Percentiles rank a stretch among this genome's conserved stretches.
Evolutionary conservation across 2,797 vertebrate genomes (phyloP).

Genomic region (Manis pentadactyla): DNA sequence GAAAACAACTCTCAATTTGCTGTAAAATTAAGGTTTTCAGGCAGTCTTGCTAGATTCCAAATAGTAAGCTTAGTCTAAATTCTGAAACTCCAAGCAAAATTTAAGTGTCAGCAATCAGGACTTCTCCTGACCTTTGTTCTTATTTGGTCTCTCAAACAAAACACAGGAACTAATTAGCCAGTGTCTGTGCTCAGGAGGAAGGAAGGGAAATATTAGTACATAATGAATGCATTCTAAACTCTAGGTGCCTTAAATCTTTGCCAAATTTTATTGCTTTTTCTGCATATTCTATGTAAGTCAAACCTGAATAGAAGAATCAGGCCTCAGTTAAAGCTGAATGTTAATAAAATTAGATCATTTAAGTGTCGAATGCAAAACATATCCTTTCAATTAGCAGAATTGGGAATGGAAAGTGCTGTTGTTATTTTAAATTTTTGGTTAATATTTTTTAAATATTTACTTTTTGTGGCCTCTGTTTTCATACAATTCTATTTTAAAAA

Average conservation of each 20-base stretch:
- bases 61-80: background rate
- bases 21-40: background rate
- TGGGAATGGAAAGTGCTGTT: background rate
- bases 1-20: background rate
- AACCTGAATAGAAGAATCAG: background rate
- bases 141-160: background rate
- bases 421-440: background rate
- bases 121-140: background rate
- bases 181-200: background rate
- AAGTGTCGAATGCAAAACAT: background rate
- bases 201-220: background rate
- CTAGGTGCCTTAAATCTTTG: background rate
- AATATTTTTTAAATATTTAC: conserved; percentile 11
- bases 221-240: background rate
- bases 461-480: background rate
- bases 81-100: background rate
- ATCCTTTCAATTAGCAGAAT: background rate
- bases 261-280: background rate
- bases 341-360: background rate
- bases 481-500: background rate
- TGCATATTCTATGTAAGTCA: background rate
- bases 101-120: background rate
- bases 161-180: background rate
- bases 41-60: background rate
- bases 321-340: background rate